phyloP scores from a whole-genome alignment of 1,140 invertebrate genomes.

The Bombyx mandarina region DNA sequence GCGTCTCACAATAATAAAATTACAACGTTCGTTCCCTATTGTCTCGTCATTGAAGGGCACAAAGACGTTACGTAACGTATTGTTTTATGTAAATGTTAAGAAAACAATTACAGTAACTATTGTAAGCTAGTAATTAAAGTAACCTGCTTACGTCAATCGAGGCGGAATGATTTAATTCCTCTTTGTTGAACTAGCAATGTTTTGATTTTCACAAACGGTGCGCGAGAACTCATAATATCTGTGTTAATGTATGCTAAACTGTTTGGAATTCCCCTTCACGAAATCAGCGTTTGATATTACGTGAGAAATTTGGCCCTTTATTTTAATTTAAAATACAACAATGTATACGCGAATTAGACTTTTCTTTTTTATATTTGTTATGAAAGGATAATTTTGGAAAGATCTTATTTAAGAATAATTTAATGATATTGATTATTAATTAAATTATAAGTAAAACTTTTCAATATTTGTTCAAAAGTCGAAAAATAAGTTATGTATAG shows the following conservation, averaged over 20 bases:
- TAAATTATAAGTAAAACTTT: too few species aligned
- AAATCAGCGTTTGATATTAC: slow-evolving; percentile 21
- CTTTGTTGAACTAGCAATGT: slow-evolving; percentile 23
- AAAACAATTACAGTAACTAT: slow-evolving; percentile 15
- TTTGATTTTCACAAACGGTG: slow-evolving; percentile 43
- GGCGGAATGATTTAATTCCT: slow-evolving; percentile 32
- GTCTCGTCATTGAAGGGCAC: slow-evolving; percentile 6
- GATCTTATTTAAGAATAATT: too few species aligned
- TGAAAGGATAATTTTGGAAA: too few species aligned
- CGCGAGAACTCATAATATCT: background rate
- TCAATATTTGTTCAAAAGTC: too few species aligned
- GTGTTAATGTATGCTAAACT: slow-evolving; percentile 33
- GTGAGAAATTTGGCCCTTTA: slow-evolving; percentile 26
- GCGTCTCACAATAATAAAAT: too few species aligned
- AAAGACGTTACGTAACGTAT: slow-evolving; percentile 20
- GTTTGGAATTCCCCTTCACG: slow-evolving; percentile 18
- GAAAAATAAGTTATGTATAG: too few species aligned
- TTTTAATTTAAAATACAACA: slow-evolving; percentile 9
- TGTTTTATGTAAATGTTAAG: slow-evolving; percentile 21
- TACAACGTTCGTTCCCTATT: background rate
- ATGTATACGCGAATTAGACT: too few species aligned
- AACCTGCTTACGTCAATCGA: slow-evolving; percentile 26
- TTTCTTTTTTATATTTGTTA: too few species aligned
- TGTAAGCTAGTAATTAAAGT: slow-evolving; percentile 12
- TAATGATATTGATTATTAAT: too few species aligned